phyloP scores from a whole-genome alignment of 1,140 invertebrate genomes.

The Nautilus pompilius region DNA sequence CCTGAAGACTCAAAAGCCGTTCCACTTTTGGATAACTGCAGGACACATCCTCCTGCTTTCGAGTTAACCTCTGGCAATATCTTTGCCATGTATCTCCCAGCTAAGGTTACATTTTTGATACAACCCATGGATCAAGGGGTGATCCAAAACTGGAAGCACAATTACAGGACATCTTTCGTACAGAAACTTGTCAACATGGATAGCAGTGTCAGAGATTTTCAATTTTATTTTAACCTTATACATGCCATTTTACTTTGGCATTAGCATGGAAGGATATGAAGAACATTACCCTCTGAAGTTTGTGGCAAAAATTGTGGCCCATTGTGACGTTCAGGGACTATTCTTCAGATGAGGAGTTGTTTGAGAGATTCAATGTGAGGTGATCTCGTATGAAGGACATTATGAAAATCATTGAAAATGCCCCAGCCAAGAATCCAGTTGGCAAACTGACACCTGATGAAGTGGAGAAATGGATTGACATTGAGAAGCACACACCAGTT shows the following conservation, averaged over 20 bases:
- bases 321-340: background rate
- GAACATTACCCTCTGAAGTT: background rate
- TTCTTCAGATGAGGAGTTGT: background rate
- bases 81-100: background rate
- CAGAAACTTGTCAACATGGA: background rate
- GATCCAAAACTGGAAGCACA: background rate
- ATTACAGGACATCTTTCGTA: background rate
- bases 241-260: background rate
- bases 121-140: background rate
- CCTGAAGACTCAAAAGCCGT: background rate
- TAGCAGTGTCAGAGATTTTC: background rate
- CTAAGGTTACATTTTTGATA: background rate
- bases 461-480: background rate
- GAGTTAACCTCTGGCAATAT: background rate
- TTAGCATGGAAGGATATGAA: background rate
- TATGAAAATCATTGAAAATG: background rate
- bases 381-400: background rate
- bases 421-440: background rate
- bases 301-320: background rate
- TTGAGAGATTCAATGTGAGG: background rate
- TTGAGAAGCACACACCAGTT: background rate
- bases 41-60: background rate
- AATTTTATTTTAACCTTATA: background rate
- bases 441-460: background rate
- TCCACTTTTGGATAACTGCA: background rate